phyloP scores from a whole-genome alignment of 2,113 vertebrate genomes.

The Pristiophorus japonicus region DNA sequence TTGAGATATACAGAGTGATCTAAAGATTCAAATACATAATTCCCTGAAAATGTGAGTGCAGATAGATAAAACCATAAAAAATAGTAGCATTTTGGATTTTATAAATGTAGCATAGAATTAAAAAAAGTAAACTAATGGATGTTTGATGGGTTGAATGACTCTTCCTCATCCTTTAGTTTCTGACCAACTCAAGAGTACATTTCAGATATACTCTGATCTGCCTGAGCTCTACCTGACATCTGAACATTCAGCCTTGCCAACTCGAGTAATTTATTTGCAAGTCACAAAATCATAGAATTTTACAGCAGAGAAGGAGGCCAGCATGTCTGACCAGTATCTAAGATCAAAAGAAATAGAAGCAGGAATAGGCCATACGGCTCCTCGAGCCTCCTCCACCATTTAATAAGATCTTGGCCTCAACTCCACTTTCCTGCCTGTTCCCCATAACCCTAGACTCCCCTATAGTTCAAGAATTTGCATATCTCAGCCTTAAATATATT shows the following conservation, averaged over 20 bases:
- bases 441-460: no score
- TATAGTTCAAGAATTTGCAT: no score
- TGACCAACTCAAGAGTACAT: neutral
- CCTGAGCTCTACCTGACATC: neutral
- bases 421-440: no score
- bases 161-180: neutral
- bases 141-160: neutral
- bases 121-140: neutral
- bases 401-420: no score
- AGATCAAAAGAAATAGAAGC: no score
- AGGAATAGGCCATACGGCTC: no score
- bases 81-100: neutral
- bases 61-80: neutral
- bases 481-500: no score
- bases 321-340: no score
- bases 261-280: neutral
- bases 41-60: neutral
- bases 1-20: neutral
- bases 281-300: neutral
- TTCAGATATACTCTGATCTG: neutral
- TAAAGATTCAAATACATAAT: neutral
- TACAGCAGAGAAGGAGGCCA: neutral
- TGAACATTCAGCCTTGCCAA: neutral
- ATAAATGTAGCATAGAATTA: neutral
- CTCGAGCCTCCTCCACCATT: no score